A percentile compares a stretch with the other conserved stretches of the same genome.
These are phyloP conservation scores for Bombyx mandarina DNA, from an alignment of 1,140 invertebrate genomes.

Conservation along the genomic window DNA sequence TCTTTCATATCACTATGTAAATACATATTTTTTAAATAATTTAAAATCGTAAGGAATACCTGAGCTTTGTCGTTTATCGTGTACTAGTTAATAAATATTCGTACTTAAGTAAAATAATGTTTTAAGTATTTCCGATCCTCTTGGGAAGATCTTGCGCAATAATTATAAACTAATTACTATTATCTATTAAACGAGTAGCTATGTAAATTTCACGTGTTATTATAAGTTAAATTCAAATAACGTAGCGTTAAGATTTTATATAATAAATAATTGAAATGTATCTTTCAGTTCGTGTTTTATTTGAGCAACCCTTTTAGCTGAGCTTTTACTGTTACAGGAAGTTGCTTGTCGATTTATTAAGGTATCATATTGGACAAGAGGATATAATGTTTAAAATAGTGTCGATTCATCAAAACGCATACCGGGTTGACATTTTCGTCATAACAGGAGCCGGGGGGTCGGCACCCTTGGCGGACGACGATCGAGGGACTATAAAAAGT, in stretches of 20 bases:
- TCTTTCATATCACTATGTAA: constrained; percentile 64
- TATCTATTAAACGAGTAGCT: constrained; percentile 61
- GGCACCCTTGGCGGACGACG: constrained; percentile 25
- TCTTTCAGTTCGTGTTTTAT: constrained; percentile 37
- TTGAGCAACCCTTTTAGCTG: constrained; percentile 20
- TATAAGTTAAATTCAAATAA: constrained; percentile 60
- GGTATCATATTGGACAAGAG: constrained; percentile 14
- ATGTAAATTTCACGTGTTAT: constrained; percentile 68
- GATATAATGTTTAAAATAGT: constrained; percentile 52
- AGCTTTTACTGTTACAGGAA: not conserved
- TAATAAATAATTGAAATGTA: constrained; percentile 70
- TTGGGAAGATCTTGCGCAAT: constrained; percentile 59
- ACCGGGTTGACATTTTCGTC: constrained; percentile 66
- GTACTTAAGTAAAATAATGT: constrained; percentile 62
- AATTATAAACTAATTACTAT: constrained; percentile 67
- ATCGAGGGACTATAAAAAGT: constrained; percentile 52
- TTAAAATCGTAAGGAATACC: constrained; percentile 59
- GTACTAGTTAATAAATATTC: constrained; percentile 44
- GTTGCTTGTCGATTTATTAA: constrained; percentile 6
- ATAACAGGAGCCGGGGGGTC: constrained; percentile 43
- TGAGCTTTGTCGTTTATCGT: constrained; percentile 67
- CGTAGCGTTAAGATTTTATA: constrained; percentile 67
- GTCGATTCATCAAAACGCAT: constrained; percentile 65
- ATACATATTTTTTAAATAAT: constrained; percentile 55
- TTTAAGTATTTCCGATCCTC: constrained; percentile 39